Conservation (phyloP, 1,140 invertebrate genomes). For the Drosophila nigromelanica region DNA sequence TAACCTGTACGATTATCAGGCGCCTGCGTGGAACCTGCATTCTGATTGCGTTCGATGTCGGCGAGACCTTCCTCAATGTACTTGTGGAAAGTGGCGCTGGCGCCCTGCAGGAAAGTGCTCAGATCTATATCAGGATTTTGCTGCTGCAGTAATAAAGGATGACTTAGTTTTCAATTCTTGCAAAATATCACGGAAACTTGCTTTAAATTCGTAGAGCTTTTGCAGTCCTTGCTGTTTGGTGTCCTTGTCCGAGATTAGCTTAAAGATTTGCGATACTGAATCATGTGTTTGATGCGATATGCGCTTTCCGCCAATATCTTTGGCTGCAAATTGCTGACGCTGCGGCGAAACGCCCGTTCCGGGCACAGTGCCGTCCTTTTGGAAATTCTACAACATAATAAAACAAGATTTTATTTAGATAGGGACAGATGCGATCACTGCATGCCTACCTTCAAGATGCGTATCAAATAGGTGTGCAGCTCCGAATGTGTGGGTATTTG, state of each 20-base stretch:
- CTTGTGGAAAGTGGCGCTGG: slow-evolving; percentile 95
- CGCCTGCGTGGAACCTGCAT: slow-evolving; percentile 38
- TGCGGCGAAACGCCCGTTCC: slow-evolving; percentile 63
- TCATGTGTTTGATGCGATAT: slow-evolving; percentile 88
- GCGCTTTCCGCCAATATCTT: slow-evolving; percentile 84
- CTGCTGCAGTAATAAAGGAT: slow-evolving; percentile 84
- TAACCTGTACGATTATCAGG: slow-evolving; percentile 67
- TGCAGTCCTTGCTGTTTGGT: slow-evolving; percentile 94
- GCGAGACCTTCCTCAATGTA: slow-evolving; percentile 95
- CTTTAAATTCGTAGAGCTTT: slow-evolving; percentile 93
- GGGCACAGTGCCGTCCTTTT: slow-evolving; percentile 70
- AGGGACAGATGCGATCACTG: not conserved
- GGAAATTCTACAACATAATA: slow-evolving; percentile 66
- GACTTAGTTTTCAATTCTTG: not conserved
- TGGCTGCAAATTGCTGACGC: slow-evolving; percentile 57
- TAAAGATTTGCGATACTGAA: slow-evolving; percentile 94
- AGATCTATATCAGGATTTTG: slow-evolving; percentile 95
- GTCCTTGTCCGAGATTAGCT: slow-evolving; percentile 95
- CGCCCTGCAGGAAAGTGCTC: slow-evolving; percentile 94
- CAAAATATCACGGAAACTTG: slow-evolving; percentile 29
- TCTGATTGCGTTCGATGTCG: slow-evolving; percentile 87
- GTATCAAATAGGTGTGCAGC: slow-evolving; percentile 91
- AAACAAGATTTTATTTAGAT: not conserved
- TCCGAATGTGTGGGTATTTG: slow-evolving; percentile 93
- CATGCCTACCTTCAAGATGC: slow-evolving; percentile 88